Base-by-base conservation (phyloP, 2,113 vertebrate species). In the Galemys pyrenaicus region DNA sequence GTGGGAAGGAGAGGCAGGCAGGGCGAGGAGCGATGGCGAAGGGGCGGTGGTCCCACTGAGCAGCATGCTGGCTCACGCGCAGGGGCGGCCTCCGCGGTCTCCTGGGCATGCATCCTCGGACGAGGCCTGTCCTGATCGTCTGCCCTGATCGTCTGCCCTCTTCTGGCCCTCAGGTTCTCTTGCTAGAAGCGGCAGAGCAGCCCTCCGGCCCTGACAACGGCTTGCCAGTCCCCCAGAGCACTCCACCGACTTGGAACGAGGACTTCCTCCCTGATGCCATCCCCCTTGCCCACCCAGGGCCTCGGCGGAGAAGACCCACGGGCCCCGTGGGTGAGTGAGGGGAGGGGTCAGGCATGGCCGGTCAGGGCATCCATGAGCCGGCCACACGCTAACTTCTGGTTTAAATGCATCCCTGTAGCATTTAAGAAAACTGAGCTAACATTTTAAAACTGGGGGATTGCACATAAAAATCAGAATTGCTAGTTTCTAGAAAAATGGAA, bases 231-330 rank as follows among this genome's bases (percentile, higher is more conserved):
- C 24, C 96, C 0, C 98, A 78, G 87, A 98, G 97, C 15, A 98
- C 96, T 5, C 95, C 98, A 2, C 97, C 98, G 0, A 96, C 98
- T 0, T 98, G 98, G 98, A 99, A 99, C 0, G 99, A 99, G 1
- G 99, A 98, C 83, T 98, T 98, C 87, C 81, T 98, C 12, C 98
- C 98, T 0, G 97, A 98, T 0, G 98, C 99, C 81, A 99, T 99
- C 19, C 98, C 98, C 3, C 96, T 98, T 4, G 97, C 98, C 0
- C 98, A 99, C 22, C 98, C 98, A 0, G 97, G 98, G 30, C 92
- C 97, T 0, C 96, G 89, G 7, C 97, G 97, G 51, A 98, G 98
- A 89, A 98, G 98, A 81, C 83, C 92, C 9, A 46, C 94, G 2
- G 98, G 95, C 44, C 95, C 98, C 0, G 97, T 75, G 0, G 98